phyloP scores from a whole-genome alignment of 2,113 vertebrate genomes.

The Poecile atricapillus region DNA sequence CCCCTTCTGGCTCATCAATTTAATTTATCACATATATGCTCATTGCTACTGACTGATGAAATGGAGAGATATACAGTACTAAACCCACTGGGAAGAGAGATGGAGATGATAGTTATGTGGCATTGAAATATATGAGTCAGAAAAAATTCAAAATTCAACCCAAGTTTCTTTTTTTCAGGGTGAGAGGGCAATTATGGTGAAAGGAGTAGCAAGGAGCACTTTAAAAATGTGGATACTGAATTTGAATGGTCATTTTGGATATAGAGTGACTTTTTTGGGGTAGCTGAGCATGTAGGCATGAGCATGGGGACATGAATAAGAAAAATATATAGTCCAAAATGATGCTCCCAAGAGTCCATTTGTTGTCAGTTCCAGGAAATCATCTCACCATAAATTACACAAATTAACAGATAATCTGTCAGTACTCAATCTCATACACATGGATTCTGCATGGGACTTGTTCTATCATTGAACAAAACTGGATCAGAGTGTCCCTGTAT shows the following conservation, averaged over 20 bases:
- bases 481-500: background rate
- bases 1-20: background rate
- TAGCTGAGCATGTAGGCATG: background rate
- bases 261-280: background rate
- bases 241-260: background rate
- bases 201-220: background rate
- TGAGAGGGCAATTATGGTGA: background rate
- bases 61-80: background rate
- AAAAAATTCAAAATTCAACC: background rate
- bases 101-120: background rate
- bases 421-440: background rate
- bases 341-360: background rate
- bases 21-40: background rate
- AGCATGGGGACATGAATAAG: background rate
- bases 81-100: background rate
- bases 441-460: background rate
- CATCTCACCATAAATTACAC: background rate
- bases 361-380: background rate
- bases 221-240: background rate
- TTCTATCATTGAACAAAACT: background rate
- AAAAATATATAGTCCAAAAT: background rate
- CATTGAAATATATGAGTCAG: background rate
- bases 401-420: background rate
- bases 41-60: background rate
- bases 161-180: background rate